Evolutionary conservation across 2,797 vertebrate genomes (phyloP).

Genomic region (Gila robusta): DNA sequence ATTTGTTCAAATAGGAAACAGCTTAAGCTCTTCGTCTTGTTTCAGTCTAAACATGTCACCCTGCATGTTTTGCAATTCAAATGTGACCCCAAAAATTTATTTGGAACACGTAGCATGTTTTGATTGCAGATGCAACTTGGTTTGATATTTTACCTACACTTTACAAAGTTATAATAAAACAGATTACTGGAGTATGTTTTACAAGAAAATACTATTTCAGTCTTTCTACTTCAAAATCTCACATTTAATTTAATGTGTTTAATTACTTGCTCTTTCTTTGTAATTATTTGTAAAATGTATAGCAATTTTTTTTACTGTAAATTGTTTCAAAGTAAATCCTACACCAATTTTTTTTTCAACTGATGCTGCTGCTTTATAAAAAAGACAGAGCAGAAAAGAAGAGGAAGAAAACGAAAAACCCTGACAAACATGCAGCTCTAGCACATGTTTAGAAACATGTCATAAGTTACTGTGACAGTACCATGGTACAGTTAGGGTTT

Average conservation of each 20-base stretch:
- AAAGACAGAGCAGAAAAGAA: neutral
- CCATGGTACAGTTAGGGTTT: no score
- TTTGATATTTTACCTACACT: neutral
- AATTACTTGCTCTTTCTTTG: neutral
- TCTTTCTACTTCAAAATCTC: neutral
- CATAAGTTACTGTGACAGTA: neutral
- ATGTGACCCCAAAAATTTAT: neutral
- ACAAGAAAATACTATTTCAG: neutral
- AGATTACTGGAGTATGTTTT: neutral
- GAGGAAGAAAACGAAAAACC: no score
- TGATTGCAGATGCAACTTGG: neutral
- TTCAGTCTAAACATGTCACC: constrained; percentile 6
- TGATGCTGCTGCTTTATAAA: neutral
- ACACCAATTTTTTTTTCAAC: neutral
- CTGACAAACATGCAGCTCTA: neutral
- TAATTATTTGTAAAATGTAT: neutral
- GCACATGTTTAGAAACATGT: no score
- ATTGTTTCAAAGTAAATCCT: neutral
- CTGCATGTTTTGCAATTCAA: neutral
- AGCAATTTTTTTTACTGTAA: neutral
- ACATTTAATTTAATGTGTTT: neutral
- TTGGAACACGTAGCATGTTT: neutral
- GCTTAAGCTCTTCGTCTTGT: neutral
- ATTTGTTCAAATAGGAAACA: neutral
- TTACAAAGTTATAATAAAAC: neutral